These are phyloP conservation scores for Bathynomus jamesi DNA, from an alignment of 1,140 invertebrate species.

Conservation along the genomic window DNA sequence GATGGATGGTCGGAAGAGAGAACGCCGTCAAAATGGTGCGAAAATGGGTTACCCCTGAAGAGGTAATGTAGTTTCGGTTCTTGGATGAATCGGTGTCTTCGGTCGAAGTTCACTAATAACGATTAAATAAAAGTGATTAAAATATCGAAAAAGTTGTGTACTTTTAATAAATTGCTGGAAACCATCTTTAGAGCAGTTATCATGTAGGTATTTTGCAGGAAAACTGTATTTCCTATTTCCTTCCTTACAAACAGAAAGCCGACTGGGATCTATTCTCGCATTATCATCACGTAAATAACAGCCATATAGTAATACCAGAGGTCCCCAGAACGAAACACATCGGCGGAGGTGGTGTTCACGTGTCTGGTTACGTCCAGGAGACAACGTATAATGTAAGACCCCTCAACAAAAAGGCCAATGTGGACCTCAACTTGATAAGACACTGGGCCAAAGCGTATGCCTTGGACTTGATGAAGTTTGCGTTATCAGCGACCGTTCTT, in stretches of 20 bases:
- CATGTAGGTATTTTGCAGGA: too few relatives aligned
- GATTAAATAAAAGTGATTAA: too few relatives aligned
- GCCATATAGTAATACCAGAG: conserved; percentile 21
- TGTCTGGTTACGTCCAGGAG: conserved; percentile 31
- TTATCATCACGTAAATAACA: conserved; percentile 4
- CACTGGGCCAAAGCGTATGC: conserved; percentile 26
- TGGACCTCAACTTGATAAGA: conserved; percentile 6
- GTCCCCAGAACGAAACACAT: conserved; percentile 28
- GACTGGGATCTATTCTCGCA: conserved; percentile 25
- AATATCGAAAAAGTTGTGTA: too few relatives aligned
- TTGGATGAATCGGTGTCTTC: too few relatives aligned
- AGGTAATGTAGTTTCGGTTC: too few relatives aligned
- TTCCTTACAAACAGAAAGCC: not conserved
- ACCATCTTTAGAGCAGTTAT: too few relatives aligned
- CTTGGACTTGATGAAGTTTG: conserved; percentile 14
- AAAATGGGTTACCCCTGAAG: conserved; percentile 19
- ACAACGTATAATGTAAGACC: conserved; percentile 21
- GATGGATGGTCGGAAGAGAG: conserved; percentile 28
- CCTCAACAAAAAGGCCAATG: conserved; percentile 13
- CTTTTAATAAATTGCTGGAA: too few relatives aligned
- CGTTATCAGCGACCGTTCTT: conserved; percentile 7
- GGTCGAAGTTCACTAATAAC: too few relatives aligned
- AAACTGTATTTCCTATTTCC: too few relatives aligned
- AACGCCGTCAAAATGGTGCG: conserved; percentile 15
- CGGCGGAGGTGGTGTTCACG: conserved; percentile 21